Evolutionary conservation across 2,797 vertebrate genomes (phyloP).

Genomic region (Platyrinchus mystaceus): DNA sequence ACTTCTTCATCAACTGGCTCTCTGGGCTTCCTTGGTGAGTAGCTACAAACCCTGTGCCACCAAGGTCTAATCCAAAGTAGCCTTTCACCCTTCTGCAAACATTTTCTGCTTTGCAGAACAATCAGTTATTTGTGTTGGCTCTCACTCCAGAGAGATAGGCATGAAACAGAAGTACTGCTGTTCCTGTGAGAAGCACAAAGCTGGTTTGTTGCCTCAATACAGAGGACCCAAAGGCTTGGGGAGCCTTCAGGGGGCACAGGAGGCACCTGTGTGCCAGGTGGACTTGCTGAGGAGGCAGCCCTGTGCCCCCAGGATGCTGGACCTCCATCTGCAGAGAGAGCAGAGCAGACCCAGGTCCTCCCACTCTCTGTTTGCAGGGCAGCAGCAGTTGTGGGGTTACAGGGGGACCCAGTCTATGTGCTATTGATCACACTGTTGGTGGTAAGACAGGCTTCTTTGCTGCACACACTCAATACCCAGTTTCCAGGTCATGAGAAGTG

Average conservation of each 20-base stretch:
- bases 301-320: background rate
- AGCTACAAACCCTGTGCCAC: background rate
- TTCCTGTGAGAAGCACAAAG: background rate
- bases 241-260: background rate
- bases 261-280: background rate
- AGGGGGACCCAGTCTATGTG: background rate
- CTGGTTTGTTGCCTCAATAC: background rate
- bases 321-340: rapidly evolving
- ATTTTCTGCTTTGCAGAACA: background rate
- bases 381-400: background rate
- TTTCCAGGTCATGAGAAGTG: background rate
- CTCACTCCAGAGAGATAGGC: background rate
- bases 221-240: background rate
- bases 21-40: background rate
- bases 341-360: background rate
- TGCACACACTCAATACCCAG: no score
- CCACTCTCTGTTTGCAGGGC: background rate
- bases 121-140: background rate
- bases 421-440: background rate
- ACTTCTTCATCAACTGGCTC: background rate
- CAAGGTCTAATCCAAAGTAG: background rate
- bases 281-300: background rate
- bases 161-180: background rate
- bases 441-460: background rate
- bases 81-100: background rate